Conservation (phyloP, 53 echinoderm and acorn worm genomes). For the Crossaster papposus region DNA sequence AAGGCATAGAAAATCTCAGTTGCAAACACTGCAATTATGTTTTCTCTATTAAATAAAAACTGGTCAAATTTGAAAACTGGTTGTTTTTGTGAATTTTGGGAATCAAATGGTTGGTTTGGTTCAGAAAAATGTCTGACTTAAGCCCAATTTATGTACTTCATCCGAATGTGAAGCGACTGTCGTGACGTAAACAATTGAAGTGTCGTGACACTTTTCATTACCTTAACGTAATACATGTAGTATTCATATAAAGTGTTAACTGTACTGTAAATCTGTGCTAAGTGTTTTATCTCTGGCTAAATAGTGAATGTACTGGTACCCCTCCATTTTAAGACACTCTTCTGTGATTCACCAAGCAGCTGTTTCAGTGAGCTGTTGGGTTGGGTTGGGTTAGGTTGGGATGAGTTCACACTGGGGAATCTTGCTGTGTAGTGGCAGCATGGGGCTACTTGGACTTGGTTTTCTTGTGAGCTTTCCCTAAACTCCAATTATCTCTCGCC, state of each 20-base stretch:
- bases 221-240: too few relatives aligned
- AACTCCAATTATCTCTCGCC: background rate
- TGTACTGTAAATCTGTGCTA: too few relatives aligned
- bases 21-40: background rate
- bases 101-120: too few relatives aligned
- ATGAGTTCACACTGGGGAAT: background rate
- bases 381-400: background rate
- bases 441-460: constrained; percentile 2
- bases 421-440: background rate
- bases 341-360: background rate
- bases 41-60: background rate
- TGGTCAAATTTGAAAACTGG: background rate
- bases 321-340: background rate
- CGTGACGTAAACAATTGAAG: too few relatives aligned
- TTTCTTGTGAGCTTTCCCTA: background rate
- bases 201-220: too few relatives aligned
- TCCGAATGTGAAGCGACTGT: too few relatives aligned
- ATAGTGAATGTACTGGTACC: background rate
- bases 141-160: too few relatives aligned
- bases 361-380: background rate
- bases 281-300: background rate
- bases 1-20: background rate
- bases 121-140: background rate
- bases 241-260: too few relatives aligned
- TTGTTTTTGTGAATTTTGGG: background rate